Evolutionary conservation across 2,888 invertebrate genomes (phyloP), one percentile per base, ranked within the genome.

Genomic region (Cephalotes varians): DNA sequence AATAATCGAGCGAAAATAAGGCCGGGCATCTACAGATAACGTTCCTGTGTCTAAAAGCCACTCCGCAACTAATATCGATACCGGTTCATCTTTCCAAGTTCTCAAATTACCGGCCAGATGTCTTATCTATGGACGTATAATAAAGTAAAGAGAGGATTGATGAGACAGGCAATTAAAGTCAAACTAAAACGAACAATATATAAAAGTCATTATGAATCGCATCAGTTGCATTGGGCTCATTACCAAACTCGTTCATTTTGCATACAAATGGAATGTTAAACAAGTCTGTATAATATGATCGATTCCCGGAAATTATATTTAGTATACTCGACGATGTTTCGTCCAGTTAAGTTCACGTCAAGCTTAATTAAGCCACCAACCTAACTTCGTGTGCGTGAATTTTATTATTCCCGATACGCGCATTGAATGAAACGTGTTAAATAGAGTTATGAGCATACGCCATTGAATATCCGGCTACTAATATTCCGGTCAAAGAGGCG

Each of bases 401-500:
- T 77, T 82, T 82, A 82, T 82, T 64, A 77, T 77, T 64, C 56
- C 15, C 67, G 21, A 60, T 82, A 37, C 28, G 54, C 65, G 18
- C n/a, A 64, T 49, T 73, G 69, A 79, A 73, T 79, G 73, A 40
- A 47, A 65, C 51, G 34, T 56, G 40, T 69, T 56, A 81, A 72
- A 37, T 72, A 60, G 47, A 64, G 65, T 65, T 71, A 81, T 58
- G 64, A 71, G 51, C 58, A 71, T 60, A 47, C 69, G 71, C 56
- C 77, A 47, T 81, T 64, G 79, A 82, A 81, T 82, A 82, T 83
- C 69, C 74, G 81, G 49, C 74, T 82, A 79, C 60, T 69, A 74
- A 85, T 83, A 86, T 83, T 73, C 58, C 67, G 79, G 69, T 81
- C 82, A 72, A 76, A 84, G 81, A 54, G 67, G 37, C 64, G 85